Base-by-base conservation (phyloP, 2,797 vertebrate species). In the Distichodus sexfasciatus region DNA sequence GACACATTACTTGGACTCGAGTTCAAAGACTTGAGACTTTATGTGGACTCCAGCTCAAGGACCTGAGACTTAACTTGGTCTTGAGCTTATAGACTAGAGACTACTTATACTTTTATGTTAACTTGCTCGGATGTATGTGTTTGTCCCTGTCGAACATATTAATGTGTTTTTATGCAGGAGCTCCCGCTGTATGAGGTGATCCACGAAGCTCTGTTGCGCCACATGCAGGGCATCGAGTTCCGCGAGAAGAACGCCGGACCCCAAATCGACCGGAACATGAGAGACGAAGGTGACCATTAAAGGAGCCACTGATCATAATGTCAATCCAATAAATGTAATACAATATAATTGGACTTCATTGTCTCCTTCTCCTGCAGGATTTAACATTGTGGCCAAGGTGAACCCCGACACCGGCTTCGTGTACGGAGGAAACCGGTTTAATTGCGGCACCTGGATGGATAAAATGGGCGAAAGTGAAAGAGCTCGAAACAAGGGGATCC, bases 401-500 rank as follows among this genome's bases (percentile, higher is more conserved):
- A 87, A 94, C 76, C 75, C 10, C 12, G 89, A 91, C 77, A 95
- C 93, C 0, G 94, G 94, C 41, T 95, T 96, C 85, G 89, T 95
- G 21, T 94, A 85, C 62, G 94, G 94, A 38, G 94, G 94, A 64
- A 95, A 94, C 67, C 85, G 85, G 35, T 93, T 91, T 59, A 96
- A 96, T 58, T 96, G 94, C 53, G 94, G 94, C 29, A 96, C 94
- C 0, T 96, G 94, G 94, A 95, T 96, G 94, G 94, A 96, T 86
- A 96, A 96, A 84, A 96, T 96, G 93, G 94, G 94, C 61, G 93
- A 95, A 70, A 94, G 94, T 0, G 92, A 94, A 3, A 88, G n/a
- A 72, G 93, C 91, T 29, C 84, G 86, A 24, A 96, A 94, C 82
- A 93, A 75, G 83, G 94, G 94, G 60, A 87, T 92, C 71, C 94